Conservation (phyloP, 1,140 invertebrate genomes). For the Megalopta genalis region DNA sequence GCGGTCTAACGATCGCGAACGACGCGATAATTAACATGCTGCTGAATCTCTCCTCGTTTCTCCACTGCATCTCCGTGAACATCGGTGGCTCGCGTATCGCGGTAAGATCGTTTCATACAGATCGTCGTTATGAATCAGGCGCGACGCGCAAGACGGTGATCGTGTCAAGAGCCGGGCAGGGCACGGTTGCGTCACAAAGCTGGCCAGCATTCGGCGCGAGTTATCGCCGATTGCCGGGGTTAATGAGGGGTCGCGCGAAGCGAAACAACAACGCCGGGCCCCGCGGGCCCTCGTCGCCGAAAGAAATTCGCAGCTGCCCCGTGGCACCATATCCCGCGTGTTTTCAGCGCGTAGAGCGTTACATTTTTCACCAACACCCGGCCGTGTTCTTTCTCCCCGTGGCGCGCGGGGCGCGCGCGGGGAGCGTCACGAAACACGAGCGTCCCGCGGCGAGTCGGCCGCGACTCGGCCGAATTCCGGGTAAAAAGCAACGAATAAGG, state of each 20-base stretch:
- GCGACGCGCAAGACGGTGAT: too few relatives aligned
- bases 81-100: too few relatives aligned
- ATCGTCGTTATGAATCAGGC: too few relatives aligned
- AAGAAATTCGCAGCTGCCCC: background rate
- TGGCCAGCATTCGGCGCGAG: background rate
- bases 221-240: slow-evolving; percentile 2
- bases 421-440: slow-evolving; percentile 41
- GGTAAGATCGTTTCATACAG: too few relatives aligned
- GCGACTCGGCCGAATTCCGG: slow-evolving; percentile 56
- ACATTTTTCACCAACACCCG: slow-evolving; percentile 41
- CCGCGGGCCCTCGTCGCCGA: background rate
- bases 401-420: background rate
- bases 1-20: too few relatives aligned
- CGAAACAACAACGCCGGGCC: background rate
- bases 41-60: too few relatives aligned
- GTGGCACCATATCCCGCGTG: slow-evolving; percentile 20
- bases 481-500: slow-evolving; percentile 59
- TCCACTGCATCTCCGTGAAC: too few relatives aligned
- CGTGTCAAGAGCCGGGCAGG: too few relatives aligned
- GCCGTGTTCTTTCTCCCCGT: background rate
- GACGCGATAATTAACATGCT: too few relatives aligned
- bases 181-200: background rate
- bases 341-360: slow-evolving; percentile 23
- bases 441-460: slow-evolving; percentile 43
- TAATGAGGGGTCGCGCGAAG: slow-evolving; percentile 1